Base-by-base conservation (phyloP, 2,113 vertebrate species). In the Chaetorhynchus papuensis region DNA sequence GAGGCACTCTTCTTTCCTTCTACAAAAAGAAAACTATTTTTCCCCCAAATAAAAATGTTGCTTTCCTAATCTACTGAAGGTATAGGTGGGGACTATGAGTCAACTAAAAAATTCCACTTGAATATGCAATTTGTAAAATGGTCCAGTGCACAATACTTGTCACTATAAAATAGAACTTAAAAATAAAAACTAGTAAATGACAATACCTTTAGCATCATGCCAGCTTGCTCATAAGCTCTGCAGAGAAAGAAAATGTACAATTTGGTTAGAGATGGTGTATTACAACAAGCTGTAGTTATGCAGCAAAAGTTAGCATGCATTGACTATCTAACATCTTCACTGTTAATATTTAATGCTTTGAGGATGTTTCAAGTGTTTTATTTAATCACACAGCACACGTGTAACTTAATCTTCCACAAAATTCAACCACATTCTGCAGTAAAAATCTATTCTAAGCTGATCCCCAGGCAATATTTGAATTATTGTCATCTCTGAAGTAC, bases 221-320 rank as follows among this genome's bases (percentile, higher is more conserved):
- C 99, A 52, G 99, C 99, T 98, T 99, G 99, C 84, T 99, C 99
- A 79, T 99, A 99, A 83, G 99, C 99, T 97, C 99, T 99, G 97
- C 47, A 96, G 92, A 97, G 31, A 81, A 81, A 97, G 91, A 91
- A 87, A 77, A 90, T 11, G 7, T 80, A 23, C 35, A 69, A 26
- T 80, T 78, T 52, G 45, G 22, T 80, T n/a, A 83, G 31, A 87
- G 15, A 60, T 8, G 27, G 47, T 56, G 1, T 31, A 87, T 63
- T 71, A 68, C 17, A 82, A 11, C 28, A 90, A 81, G 41, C 30
- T 85, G 65, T 27, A 90, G 37, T 12, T 64, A 83, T 2, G 2
- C 41, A 74, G 54, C 15, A 71, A 22, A 93, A 49, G 27, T 53
- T 61, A 70, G 26, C 6, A 1, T 31, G 17, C 42, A 52, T 2